A percentile compares a stretch with the other conserved stretches of the same genome.
Conservation (phyloP, 2,113 vertebrate species). For the Struthidea cinerea region DNA sequence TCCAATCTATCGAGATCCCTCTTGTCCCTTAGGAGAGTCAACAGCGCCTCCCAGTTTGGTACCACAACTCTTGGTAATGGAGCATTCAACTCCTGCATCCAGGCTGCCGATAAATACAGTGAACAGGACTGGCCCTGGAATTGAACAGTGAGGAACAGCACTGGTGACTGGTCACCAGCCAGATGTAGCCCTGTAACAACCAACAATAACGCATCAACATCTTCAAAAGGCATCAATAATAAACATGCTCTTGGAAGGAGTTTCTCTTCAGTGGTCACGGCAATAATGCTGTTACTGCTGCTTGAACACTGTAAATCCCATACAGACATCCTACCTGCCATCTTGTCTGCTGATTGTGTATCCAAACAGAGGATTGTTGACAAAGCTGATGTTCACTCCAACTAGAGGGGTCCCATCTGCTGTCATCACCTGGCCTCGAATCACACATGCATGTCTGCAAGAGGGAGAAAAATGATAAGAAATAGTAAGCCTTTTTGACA, state of each 20-base stretch:
- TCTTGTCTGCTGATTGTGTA: constrained; percentile 96
- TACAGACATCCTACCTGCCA: constrained; percentile 81
- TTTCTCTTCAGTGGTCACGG: background rate
- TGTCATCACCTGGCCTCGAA: constrained; percentile 95
- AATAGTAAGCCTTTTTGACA: background rate
- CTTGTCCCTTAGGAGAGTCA: background rate
- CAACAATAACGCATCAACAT: background rate
- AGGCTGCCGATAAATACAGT: background rate
- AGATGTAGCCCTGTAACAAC: background rate
- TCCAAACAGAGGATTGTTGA: constrained; percentile 87
- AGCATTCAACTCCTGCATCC: background rate
- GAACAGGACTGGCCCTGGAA: background rate
- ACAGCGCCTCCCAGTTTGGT: background rate
- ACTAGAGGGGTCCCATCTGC: constrained; percentile 94
- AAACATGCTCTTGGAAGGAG: background rate
- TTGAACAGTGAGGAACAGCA: background rate
- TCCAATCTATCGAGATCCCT: background rate
- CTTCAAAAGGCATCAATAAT: background rate
- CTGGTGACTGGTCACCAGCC: fast-evolving
- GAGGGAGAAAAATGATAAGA: background rate
- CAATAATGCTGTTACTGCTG: background rate
- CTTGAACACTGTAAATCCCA: background rate
- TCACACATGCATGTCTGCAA: constrained; percentile 91
- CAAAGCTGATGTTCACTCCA: constrained; percentile 98
- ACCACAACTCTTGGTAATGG: background rate